Evolutionary conservation across 2,113 vertebrate species (phyloP).

Genomic region (Taxidea taxus): DNA sequence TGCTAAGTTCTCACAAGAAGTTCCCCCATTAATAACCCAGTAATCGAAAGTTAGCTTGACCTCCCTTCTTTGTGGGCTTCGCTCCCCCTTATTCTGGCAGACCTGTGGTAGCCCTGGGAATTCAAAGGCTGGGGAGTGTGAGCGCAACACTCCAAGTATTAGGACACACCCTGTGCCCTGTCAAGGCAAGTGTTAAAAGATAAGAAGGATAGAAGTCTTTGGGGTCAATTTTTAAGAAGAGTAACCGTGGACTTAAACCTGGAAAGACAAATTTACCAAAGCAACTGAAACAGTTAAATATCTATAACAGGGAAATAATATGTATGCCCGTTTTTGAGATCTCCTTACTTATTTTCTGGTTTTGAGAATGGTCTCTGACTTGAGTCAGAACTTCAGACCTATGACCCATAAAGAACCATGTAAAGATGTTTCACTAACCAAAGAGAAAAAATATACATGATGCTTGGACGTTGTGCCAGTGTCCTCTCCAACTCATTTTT

Average conservation of each 20-base stretch:
- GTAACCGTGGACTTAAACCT: not conserved
- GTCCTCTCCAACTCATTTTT: not conserved
- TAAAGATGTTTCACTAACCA: not conserved
- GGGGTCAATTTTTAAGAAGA: not conserved
- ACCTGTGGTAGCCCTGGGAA: not conserved
- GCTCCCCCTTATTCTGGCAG: not conserved
- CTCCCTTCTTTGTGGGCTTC: not conserved
- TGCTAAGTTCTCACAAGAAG: not conserved
- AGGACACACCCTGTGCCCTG: not conserved
- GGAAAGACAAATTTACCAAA: conserved; percentile 18
- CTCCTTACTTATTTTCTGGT: not conserved
- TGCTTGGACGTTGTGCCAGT: not conserved
- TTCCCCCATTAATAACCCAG: no score
- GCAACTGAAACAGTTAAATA: not conserved
- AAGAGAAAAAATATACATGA: not conserved
- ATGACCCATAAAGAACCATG: not conserved
- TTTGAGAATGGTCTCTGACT: not conserved
- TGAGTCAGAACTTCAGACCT: not conserved
- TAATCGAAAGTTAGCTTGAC: not conserved
- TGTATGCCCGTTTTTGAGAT: not conserved
- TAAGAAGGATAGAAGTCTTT: not conserved
- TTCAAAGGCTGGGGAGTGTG: not conserved
- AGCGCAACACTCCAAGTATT: not conserved
- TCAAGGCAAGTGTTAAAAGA: not conserved
- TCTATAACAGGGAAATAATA: not conserved